These are phyloP conservation scores for Conger conger DNA, from an alignment of 2,113 vertebrate genomes.

Conservation along the genomic window DNA sequence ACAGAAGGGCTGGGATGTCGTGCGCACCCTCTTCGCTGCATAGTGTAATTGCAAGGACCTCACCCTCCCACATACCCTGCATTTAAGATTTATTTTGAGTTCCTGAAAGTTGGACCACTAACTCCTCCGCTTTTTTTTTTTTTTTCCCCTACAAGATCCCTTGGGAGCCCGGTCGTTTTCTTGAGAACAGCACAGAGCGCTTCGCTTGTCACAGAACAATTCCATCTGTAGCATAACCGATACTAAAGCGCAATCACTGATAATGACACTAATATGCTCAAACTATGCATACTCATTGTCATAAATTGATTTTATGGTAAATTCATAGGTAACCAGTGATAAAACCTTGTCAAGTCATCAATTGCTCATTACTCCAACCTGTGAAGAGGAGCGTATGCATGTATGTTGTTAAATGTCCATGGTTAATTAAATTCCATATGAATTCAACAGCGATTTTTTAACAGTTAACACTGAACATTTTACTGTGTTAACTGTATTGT, in stretches of 20 bases:
- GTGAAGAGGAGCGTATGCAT: background rate
- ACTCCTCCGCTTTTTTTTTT: conserved; percentile 23
- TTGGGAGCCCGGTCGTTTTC: background rate
- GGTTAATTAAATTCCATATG: too few relatives aligned
- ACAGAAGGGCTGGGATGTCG: background rate
- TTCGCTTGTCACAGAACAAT: background rate
- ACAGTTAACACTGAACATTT: too few relatives aligned
- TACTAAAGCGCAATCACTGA: background rate
- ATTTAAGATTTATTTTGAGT: conserved; percentile 21
- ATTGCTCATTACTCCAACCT: background rate
- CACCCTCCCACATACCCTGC: conserved; percentile 12
- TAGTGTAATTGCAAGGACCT: conserved; percentile 16
- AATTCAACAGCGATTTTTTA: too few relatives aligned
- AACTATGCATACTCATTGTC: background rate
- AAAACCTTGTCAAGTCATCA: background rate
- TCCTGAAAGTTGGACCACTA: conserved; percentile 2
- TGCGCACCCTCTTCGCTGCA: conserved; percentile 11
- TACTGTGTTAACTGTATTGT: too few relatives aligned
- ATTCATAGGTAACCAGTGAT: background rate
- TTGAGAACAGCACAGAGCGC: background rate
- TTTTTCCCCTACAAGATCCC: background rate
- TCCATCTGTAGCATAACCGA: background rate
- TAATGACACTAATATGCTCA: background rate
- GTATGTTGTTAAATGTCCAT: too few relatives aligned
- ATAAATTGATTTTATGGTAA: background rate